Conservation (phyloP, 2,888 invertebrate genomes). For the Cyclophora punctaria region DNA sequence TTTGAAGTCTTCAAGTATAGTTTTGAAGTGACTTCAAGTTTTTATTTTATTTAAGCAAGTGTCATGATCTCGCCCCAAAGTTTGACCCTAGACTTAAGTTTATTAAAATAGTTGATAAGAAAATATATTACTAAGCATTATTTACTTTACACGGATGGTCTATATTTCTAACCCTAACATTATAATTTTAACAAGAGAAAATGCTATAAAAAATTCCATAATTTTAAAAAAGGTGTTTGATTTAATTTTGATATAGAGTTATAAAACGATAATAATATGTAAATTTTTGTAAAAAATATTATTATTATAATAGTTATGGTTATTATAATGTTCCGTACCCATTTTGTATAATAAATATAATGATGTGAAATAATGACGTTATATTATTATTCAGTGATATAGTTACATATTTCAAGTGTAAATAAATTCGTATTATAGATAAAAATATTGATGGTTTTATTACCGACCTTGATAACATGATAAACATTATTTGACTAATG, state of each 20-base stretch:
- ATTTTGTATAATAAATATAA: slow-evolving; percentile 41
- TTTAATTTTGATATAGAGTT: slow-evolving; percentile 12
- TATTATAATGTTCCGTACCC: slow-evolving; percentile 21
- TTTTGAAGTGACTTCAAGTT: too few relatives aligned
- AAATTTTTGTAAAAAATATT: slow-evolving; percentile 61
- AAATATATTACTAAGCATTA: slow-evolving; percentile 45
- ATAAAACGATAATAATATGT: slow-evolving; percentile 27
- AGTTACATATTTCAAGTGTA: slow-evolving; percentile 59
- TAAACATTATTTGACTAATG: background rate
- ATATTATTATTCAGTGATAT: slow-evolving; percentile 39
- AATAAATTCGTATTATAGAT: slow-evolving; percentile 41
- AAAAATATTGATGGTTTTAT: slow-evolving; percentile 1
- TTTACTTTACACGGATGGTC: slow-evolving; percentile 14
- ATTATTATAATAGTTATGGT: slow-evolving; percentile 7
- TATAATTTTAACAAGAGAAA: slow-evolving; percentile 3
- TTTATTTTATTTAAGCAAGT: slow-evolving; percentile 20
- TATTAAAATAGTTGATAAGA: slow-evolving; percentile 30
- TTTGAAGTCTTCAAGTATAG: too few relatives aligned
- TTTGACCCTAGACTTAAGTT: slow-evolving; percentile 21
- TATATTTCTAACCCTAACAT: slow-evolving; percentile 4
- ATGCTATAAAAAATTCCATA: slow-evolving; percentile 48
- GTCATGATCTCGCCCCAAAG: slow-evolving; percentile 35
- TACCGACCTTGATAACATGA: background rate
- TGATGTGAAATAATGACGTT: slow-evolving; percentile 28
- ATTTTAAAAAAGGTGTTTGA: slow-evolving; percentile 51